Percentiles rank a stretch among this genome's conserved stretches.
These are phyloP conservation scores for Agrilus biguttatus DNA, from an alignment of 2,888 invertebrate genomes.

Conservation along the genomic window DNA sequence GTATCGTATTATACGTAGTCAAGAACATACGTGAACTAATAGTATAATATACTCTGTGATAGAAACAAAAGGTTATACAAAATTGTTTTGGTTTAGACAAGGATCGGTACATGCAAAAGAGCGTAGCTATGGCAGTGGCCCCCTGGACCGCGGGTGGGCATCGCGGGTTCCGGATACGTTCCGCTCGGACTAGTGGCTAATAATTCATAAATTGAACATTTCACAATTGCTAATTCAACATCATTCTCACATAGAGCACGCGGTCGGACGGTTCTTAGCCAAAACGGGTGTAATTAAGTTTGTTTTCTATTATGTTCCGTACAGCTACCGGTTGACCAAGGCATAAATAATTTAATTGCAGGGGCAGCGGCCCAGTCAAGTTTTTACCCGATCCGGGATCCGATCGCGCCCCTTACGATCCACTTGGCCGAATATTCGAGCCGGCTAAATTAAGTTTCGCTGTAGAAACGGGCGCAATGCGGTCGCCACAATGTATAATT, in stretches of 20 bases:
- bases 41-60: too few species aligned
- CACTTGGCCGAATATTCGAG: conserved; percentile 16
- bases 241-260: conserved; percentile 21
- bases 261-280: conserved; percentile 29
- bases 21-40: too few species aligned
- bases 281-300: conserved; percentile 32
- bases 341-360: conserved; percentile 31
- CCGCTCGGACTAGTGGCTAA: conserved; percentile 18
- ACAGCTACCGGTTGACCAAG: conserved; percentile 25
- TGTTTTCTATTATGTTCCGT: conserved; percentile 34
- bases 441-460: conserved; percentile 30
- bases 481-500: conserved; percentile 23
- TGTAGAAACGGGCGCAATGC: conserved; percentile 21
- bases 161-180: conserved; percentile 8
- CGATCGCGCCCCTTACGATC: conserved; percentile 9
- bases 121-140: background rate
- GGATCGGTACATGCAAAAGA: background rate
- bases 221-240: conserved; percentile 33
- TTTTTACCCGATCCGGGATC: conserved; percentile 8
- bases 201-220: conserved; percentile 35
- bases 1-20: too few species aligned
- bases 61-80: background rate
- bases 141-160: conserved; percentile 4
- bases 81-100: background rate
- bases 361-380: conserved; percentile 17